These are phyloP conservation scores for Dryocosmus kuriphilus DNA, from an alignment of 2,888 invertebrate species.

Conservation along the genomic window DNA sequence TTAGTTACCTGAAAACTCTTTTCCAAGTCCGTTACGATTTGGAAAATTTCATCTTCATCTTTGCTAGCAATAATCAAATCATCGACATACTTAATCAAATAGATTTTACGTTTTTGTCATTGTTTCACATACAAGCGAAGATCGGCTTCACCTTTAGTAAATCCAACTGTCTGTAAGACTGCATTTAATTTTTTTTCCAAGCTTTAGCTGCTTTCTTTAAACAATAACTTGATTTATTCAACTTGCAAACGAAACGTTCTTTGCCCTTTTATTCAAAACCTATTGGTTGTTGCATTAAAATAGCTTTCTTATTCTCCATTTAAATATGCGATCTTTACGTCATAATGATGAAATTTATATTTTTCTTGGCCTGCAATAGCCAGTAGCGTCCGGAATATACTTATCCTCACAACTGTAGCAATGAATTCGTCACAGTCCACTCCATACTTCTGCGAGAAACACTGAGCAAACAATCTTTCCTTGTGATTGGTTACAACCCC, in stretches of 20 bases:
- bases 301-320: constrained; percentile 49
- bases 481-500: too few species aligned
- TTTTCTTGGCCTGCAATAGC: constrained; percentile 50
- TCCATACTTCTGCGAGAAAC: too few species aligned
- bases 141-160: constrained; percentile 56
- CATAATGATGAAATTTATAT: constrained; percentile 45
- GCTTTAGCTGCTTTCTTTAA: constrained; percentile 62
- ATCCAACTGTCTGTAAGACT: constrained; percentile 48
- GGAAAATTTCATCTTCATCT: constrained; percentile 30
- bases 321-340: too few species aligned
- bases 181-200: constrained; percentile 56
- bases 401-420: constrained; percentile 62
- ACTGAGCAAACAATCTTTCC: constrained; percentile 39
- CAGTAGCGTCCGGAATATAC: too few species aligned
- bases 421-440: constrained; percentile 59
- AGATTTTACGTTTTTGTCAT: not conserved
- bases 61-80: too few species aligned
- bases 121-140: constrained; percentile 56
- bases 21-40: constrained; percentile 18
- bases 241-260: too few species aligned
- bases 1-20: constrained; percentile 40
- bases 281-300: constrained; percentile 57
- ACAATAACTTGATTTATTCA: constrained; percentile 63
- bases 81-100: constrained; percentile 44
- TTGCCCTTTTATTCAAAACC: constrained; percentile 45